phyloP scores from a whole-genome alignment of 2,113 vertebrate genomes.

The Poecile atricapillus region DNA sequence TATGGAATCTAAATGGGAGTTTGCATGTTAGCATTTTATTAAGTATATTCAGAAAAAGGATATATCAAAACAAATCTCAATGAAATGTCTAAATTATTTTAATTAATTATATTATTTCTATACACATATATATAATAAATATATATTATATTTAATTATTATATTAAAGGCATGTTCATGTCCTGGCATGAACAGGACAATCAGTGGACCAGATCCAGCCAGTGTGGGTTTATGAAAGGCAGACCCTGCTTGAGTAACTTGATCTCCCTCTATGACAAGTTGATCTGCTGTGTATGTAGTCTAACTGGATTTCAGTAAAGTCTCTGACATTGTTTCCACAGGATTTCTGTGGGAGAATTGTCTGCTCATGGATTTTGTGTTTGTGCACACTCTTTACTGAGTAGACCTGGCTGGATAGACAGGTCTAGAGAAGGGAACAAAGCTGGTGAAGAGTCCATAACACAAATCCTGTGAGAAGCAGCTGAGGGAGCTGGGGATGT shows the following conservation, averaged over 20 bases:
- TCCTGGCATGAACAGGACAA: background rate
- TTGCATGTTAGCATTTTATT: background rate
- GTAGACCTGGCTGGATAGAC: background rate
- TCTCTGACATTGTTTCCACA: background rate
- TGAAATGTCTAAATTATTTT: background rate
- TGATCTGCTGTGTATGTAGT: background rate
- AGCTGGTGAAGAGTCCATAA: background rate
- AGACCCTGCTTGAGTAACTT: background rate
- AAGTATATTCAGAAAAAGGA: background rate
- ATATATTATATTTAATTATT: too few relatives aligned
- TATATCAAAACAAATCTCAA: background rate
- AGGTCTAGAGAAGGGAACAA: background rate
- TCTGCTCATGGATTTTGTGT: fast-evolving
- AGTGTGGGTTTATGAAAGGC: background rate
- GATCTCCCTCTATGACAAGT: background rate
- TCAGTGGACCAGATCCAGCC: background rate
- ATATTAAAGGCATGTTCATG: background rate
- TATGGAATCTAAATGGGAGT: background rate
- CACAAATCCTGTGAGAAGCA: background rate
- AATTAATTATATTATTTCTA: background rate
- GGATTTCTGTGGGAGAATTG: background rate
- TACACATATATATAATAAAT: too few relatives aligned
- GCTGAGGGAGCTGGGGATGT: background rate
- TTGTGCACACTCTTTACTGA: fast-evolving
- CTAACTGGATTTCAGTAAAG: background rate